Evolutionary conservation across 2,797 vertebrate genomes (phyloP).

Genomic region (Myotis daubentonii): DNA sequence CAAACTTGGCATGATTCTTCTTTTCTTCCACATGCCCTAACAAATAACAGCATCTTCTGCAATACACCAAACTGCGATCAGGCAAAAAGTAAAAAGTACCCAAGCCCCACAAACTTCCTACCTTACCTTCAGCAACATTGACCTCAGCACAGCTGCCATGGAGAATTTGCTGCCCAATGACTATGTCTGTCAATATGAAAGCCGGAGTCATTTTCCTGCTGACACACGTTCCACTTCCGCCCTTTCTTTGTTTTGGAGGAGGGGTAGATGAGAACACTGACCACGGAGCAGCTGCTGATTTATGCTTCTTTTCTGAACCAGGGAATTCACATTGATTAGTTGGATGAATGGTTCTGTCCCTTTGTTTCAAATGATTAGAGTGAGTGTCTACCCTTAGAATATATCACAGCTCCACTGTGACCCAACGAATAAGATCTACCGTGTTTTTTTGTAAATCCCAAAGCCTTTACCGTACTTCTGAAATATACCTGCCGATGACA

Average conservation of each 20-base stretch:
- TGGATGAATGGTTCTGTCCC: slow-evolving; percentile 66
- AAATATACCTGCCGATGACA: slow-evolving; percentile 54
- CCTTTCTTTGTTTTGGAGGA: background rate
- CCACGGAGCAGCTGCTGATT: slow-evolving; percentile 71
- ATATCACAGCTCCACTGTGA: slow-evolving; percentile 62
- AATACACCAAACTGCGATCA: background rate
- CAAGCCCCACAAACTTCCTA: background rate
- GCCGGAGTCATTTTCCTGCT: slow-evolving; percentile 11
- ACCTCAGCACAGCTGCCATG: slow-evolving; percentile 7
- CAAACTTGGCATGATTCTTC: background rate
- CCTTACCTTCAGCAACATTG: slow-evolving; percentile 44
- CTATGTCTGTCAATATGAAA: slow-evolving; percentile 60
- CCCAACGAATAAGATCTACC: slow-evolving; percentile 46
- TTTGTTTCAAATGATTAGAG: slow-evolving; percentile 74
- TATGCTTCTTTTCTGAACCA: slow-evolving; percentile 63
- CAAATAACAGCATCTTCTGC: background rate
- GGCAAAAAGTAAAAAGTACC: slow-evolving; percentile 16
- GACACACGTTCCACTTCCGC: slow-evolving; percentile 37
- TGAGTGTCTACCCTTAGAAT: slow-evolving; percentile 69
- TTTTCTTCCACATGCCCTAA: background rate
- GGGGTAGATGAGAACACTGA: slow-evolving; percentile 56
- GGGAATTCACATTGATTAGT: slow-evolving; percentile 74
- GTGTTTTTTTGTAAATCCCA: slow-evolving; percentile 63
- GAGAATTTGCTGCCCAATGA: slow-evolving; percentile 64
- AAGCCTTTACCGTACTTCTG: slow-evolving; percentile 59